Percentiles rank a stretch among this genome's conserved stretches.
Conservation (phyloP, 2,113 vertebrate species). For the Pterophyllum scalare region DNA sequence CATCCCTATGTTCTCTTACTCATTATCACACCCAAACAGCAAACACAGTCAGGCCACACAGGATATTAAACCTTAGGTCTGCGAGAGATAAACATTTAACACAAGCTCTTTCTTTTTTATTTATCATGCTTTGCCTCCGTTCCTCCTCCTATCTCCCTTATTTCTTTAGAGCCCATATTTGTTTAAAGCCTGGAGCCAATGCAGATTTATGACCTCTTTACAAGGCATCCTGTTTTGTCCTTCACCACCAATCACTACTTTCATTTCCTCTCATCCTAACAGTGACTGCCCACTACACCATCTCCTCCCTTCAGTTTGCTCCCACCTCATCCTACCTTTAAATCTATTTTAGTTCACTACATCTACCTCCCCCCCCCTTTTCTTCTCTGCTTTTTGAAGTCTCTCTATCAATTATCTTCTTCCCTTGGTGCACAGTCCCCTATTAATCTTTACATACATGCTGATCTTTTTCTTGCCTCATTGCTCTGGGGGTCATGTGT, state of each 20-base stretch:
- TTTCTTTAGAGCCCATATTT: constrained; percentile 29
- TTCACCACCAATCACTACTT: constrained; percentile 37
- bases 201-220: constrained; percentile 61
- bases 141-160: not conserved
- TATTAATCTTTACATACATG: constrained; percentile 17
- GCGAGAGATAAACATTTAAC: constrained; percentile 63
- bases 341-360: constrained; percentile 8
- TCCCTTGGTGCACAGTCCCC: not conserved
- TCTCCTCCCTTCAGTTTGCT: constrained; percentile 5
- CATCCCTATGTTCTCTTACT: not conserved
- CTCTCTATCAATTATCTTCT: constrained; percentile 17
- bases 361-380: not conserved
- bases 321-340: not conserved
- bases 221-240: constrained; percentile 22
- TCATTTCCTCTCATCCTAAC: constrained; percentile 40
- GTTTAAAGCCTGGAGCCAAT: constrained; percentile 18
- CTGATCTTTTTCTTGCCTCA: constrained; percentile 25
- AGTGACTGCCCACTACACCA: not conserved
- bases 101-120: constrained; percentile 50
- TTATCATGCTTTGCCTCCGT: constrained; percentile 6
- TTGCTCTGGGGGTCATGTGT: constrained; percentile 31
- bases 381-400: not conserved
- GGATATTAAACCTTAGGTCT: constrained; percentile 67
- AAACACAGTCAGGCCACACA: constrained; percentile 54
- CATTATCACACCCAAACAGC: constrained; percentile 26